Percentiles rank a stretch among this genome's conserved stretches.
phyloP scores from a whole-genome alignment of 2,113 vertebrate species.

The Cephalopterus ornatus region DNA sequence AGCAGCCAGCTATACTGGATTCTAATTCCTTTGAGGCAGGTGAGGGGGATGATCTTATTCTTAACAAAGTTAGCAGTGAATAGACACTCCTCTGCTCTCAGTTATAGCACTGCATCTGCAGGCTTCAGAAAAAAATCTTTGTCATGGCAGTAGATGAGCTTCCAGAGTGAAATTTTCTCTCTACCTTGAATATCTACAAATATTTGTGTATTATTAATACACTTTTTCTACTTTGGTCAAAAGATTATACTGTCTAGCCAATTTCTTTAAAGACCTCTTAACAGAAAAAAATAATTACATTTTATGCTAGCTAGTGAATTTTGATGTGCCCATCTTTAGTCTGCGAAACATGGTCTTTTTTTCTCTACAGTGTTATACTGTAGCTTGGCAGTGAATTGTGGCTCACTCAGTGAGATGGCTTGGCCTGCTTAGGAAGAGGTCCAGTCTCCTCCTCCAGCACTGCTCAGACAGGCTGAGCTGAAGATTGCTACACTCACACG shows the following conservation, averaged over 20 bases:
- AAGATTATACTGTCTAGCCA: not conserved
- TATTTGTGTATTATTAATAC: not conserved
- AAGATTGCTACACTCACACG: not conserved
- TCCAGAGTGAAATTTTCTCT: not conserved
- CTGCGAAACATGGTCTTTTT: not conserved
- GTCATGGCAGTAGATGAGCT: not conserved
- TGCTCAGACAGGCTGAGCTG: not conserved
- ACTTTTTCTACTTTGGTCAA: not conserved
- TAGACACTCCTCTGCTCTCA: not conserved
- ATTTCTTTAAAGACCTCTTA: not conserved
- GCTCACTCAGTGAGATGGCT: not conserved
- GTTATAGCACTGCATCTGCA: not conserved
- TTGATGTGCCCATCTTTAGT: not conserved
- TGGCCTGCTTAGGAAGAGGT: not conserved
- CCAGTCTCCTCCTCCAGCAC: not conserved
- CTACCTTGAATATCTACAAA: not conserved
- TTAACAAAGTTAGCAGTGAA: not conserved
- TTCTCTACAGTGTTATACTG: not conserved
- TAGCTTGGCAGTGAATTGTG: not conserved
- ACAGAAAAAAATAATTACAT: not conserved
- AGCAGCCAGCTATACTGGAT: not conserved
- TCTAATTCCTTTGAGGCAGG: not conserved
- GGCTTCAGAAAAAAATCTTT: not conserved
- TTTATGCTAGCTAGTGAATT: not conserved
- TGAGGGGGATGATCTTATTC: not conserved